Base-by-base conservation (phyloP, 2,113 vertebrate genomes). In the Rafetus swinhoei region DNA sequence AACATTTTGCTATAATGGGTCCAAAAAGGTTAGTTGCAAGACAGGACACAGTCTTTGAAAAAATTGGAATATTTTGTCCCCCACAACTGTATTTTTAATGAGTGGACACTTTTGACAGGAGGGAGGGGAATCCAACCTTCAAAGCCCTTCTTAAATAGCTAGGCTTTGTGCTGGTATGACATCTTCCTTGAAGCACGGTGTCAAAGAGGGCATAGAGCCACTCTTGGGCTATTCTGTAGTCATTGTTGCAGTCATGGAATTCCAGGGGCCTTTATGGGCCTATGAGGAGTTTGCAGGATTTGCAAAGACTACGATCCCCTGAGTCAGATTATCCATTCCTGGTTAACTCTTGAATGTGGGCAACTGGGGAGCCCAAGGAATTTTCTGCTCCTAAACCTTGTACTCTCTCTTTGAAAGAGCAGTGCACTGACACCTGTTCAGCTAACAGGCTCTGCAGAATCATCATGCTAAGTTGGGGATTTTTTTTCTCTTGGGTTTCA, bases 151-250 rank as follows among this genome's bases (percentile, higher is more conserved):
- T 62, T 14, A 25, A 55, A 45, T 2, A 80, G 10, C 1, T 0
- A 14, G 24, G 54, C 6, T 79, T 18, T 84, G 88, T 79, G 4
- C 6, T 81, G 35, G 80, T n/a, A 1, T 82, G 4, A 45, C 39
- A 45, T 45, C 39, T 45, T 45, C 39, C 21, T 90, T 84, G 0
- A 3, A 21, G 35, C 3, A 15, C 25, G 18, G 13, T 65, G 4
- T 69, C 50, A 0, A 32, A 9, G 14, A 10, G 32, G 60, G 2
- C 4, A 55, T 0, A 7, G 9, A 65, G 10, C 32, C 62, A 84
- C 84, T 59, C 19, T 72, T 81, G 60, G 82, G 21, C 7, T 18
- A 52, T 14, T 9, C 4, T 69, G 65, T n/a, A 65, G 65, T 29
- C 25, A 87, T 50, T 2, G 1, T 2, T 57, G 2, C 62, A 29